These are phyloP conservation scores for Nebria ingens DNA, from an alignment of 1,140 invertebrate genomes.

Conservation along the genomic window DNA sequence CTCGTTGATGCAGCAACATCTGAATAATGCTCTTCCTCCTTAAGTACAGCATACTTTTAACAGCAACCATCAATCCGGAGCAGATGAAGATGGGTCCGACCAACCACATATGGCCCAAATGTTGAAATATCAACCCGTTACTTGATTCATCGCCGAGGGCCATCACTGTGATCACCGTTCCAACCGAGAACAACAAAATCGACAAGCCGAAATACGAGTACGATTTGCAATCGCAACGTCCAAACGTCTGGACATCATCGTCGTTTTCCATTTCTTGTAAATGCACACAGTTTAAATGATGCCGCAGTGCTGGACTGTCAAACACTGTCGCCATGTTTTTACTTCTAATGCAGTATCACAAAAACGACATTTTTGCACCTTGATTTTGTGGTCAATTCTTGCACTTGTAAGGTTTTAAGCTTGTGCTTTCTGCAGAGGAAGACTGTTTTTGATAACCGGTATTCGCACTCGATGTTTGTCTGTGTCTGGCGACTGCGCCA, in stretches of 20 bases:
- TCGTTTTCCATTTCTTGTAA: constrained; percentile 47
- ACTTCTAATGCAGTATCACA: constrained; percentile 5
- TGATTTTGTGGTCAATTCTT: constrained; percentile 17
- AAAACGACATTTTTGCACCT: constrained; percentile 11
- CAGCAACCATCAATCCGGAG: constrained; percentile 56
- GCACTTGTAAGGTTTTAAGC: constrained; percentile 8
- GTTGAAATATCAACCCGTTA: constrained; percentile 45
- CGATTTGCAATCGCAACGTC: constrained; percentile 52
- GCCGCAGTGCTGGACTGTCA: constrained; percentile 47
- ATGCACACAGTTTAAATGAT: constrained; percentile 44
- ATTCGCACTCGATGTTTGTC: neutral
- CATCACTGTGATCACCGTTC: constrained; percentile 51
- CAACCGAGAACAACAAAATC: constrained; percentile 50
- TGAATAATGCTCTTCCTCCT: constrained; percentile 53
- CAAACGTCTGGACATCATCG: constrained; percentile 47
- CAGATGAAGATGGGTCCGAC: constrained; percentile 57
- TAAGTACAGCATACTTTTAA: constrained; percentile 55
- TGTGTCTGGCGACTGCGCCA: neutral
- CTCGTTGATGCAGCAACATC: constrained; percentile 51
- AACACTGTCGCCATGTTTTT: constrained; percentile 48
- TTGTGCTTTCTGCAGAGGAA: constrained; percentile 1
- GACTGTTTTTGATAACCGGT: neutral
- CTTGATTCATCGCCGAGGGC: constrained; percentile 45
- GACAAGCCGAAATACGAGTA: constrained; percentile 54
- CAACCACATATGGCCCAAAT: constrained; percentile 57